These are phyloP conservation scores for Leistus spinibarbis DNA, from an alignment of 2,888 invertebrate species.

Conservation along the genomic window DNA sequence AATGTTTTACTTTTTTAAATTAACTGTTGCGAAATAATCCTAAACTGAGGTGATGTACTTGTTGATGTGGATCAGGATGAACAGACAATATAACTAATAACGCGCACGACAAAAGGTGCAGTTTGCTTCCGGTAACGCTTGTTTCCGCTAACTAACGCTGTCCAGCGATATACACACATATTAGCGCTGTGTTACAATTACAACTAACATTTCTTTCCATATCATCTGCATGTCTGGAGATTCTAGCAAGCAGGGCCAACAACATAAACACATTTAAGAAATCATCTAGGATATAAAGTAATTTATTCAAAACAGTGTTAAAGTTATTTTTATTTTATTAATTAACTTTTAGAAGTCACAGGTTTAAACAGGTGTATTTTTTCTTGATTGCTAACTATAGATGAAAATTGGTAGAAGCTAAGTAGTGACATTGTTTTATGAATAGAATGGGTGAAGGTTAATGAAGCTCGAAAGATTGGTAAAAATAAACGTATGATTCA, in stretches of 20 bases:
- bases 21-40: neutral
- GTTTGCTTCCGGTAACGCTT: conserved; percentile 30
- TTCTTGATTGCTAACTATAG: neutral
- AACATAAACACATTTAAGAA: neutral
- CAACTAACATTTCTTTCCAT: neutral
- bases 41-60: neutral
- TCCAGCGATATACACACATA: neutral
- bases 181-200: neutral
- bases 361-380: too few species aligned
- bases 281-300: neutral
- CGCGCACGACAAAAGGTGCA: conserved; percentile 27
- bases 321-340: too few species aligned
- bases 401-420: neutral
- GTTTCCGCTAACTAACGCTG: conserved; percentile 15
- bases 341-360: too few species aligned
- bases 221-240: neutral
- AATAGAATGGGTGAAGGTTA: neutral
- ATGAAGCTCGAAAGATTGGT: neutral
- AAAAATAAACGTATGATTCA: neutral
- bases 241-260: neutral
- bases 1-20: neutral
- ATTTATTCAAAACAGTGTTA: too few species aligned
- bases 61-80: neutral
- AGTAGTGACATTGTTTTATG: neutral
- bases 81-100: neutral